Percentiles rank a stretch among this genome's conserved stretches.
These are phyloP conservation scores for Lasioglossum calceatum DNA, from an alignment of 2,888 invertebrate species.

Conservation along the genomic window DNA sequence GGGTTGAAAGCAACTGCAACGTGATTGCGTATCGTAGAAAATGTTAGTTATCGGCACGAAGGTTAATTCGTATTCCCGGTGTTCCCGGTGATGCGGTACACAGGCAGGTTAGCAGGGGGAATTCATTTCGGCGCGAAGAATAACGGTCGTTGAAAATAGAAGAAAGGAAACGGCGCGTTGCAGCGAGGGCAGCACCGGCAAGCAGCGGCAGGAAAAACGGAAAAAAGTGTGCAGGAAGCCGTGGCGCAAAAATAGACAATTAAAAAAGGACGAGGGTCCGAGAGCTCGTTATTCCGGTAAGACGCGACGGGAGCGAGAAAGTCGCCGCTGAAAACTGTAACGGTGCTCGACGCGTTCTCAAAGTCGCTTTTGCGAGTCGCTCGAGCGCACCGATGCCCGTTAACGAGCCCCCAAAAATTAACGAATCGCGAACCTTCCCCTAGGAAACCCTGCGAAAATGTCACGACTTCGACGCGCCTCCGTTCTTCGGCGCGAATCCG, in stretches of 20 bases:
- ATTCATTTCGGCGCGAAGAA: not conserved
- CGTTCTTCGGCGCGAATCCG: not conserved
- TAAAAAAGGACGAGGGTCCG: not conserved
- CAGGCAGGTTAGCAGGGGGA: not conserved
- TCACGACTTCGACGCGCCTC: not conserved
- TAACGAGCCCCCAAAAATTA: conserved; percentile 12
- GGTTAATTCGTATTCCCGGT: not conserved
- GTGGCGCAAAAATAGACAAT: not conserved
- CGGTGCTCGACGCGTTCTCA: conserved; percentile 13
- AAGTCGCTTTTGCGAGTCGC: not conserved
- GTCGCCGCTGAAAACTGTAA: conserved; percentile 20
- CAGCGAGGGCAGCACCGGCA: too few relatives aligned
- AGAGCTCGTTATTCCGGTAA: conserved; percentile 31
- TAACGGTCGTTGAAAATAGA: not conserved
- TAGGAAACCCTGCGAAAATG: not conserved
- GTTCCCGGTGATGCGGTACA: not conserved
- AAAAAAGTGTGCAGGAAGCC: not conserved
- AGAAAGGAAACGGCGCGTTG: not conserved
- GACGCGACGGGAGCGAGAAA: not conserved
- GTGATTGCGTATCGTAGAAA: too few relatives aligned
- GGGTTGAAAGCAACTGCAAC: too few relatives aligned
- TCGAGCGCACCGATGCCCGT: conserved; percentile 4
- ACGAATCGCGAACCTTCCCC: not conserved
- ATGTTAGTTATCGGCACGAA: too few relatives aligned
- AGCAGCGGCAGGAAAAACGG: not conserved